Percentiles rank a stretch among this genome's conserved stretches.
Evolutionary conservation across 1,140 invertebrate genomes (phyloP).

Genomic region (Sinella curviseta): DNA sequence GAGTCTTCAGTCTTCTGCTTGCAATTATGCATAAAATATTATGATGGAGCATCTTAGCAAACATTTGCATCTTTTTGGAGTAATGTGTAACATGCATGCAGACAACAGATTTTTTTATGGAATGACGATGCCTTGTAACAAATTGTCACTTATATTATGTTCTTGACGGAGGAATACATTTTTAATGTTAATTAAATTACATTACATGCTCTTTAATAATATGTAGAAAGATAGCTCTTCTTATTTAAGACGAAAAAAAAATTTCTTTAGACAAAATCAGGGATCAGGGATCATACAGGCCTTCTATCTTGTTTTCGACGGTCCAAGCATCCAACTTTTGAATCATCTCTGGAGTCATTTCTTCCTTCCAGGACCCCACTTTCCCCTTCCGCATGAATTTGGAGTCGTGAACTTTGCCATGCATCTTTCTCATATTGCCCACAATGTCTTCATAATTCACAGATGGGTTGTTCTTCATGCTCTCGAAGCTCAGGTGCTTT

Average conservation of each 20-base stretch:
- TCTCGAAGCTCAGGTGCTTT: conserved; percentile 59
- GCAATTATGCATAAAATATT: too few relatives aligned
- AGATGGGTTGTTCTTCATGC: conserved; percentile 68
- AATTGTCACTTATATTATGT: too few relatives aligned
- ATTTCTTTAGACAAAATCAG: not conserved
- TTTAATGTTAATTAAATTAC: too few relatives aligned
- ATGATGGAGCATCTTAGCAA: too few relatives aligned
- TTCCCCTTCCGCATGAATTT: conserved; percentile 76
- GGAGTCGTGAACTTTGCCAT: conserved; percentile 49
- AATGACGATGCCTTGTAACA: too few relatives aligned
- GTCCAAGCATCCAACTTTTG: conserved; percentile 74
- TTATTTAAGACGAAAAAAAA: not conserved
- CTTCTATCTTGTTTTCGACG: conserved; percentile 58
- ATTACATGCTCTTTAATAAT: too few relatives aligned
- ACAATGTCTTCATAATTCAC: conserved; percentile 64
- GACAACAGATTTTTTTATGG: too few relatives aligned
- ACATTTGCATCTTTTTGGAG: too few relatives aligned
- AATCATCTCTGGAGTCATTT: conserved; percentile 62
- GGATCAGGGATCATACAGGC: not conserved
- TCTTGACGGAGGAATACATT: too few relatives aligned
- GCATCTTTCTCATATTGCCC: conserved; percentile 50
- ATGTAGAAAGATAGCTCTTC: too few relatives aligned
- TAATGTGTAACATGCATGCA: too few relatives aligned
- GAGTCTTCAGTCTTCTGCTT: too few relatives aligned
- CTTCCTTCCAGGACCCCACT: conserved; percentile 80